Conservation (phyloP, 1,140 invertebrate genomes). For the Nebria ingens region DNA sequence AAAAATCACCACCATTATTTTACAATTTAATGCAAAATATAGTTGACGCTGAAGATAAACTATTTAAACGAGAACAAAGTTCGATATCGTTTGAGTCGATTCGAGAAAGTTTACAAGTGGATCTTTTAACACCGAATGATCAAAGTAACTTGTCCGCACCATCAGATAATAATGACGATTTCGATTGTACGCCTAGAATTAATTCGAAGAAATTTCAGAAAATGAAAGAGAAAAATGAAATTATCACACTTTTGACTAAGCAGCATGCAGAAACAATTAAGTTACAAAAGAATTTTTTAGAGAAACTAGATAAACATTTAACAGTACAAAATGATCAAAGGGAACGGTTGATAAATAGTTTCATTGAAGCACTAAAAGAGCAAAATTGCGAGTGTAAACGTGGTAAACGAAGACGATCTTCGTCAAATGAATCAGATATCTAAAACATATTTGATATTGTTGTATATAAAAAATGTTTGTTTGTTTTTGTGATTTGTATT, state of each 20-base stretch:
- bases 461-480: too few species aligned
- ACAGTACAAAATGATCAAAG: slow-evolving; percentile 2
- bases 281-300: background rate
- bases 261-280: background rate
- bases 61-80: slow-evolving; percentile 2
- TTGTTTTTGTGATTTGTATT: too few species aligned
- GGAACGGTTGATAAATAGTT: background rate
- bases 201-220: background rate
- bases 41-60: background rate
- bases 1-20: background rate
- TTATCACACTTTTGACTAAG: background rate
- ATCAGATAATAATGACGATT: background rate
- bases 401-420: background rate
- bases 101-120: background rate
- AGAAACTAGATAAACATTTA: slow-evolving; percentile 2
- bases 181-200: background rate
- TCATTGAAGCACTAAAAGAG: background rate
- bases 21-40: background rate
- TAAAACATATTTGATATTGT: too few species aligned
- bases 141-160: background rate
- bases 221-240: background rate
- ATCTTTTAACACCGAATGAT: background rate
- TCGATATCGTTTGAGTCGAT: background rate
- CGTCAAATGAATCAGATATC: background rate
- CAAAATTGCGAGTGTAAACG: background rate